phyloP scores from a whole-genome alignment of 2,888 invertebrate species.

The Amiota communis region DNA sequence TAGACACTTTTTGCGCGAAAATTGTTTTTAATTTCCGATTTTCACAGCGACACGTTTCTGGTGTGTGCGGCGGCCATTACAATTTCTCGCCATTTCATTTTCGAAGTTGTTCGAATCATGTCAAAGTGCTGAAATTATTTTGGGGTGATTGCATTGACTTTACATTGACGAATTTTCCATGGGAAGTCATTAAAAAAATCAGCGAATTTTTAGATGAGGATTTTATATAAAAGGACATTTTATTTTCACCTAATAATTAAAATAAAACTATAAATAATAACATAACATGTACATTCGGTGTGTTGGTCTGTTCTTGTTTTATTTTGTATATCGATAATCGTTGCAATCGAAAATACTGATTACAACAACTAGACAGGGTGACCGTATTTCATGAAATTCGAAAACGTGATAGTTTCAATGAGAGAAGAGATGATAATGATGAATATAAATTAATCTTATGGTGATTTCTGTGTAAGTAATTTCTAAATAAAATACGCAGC shows the following conservation, averaged over 20 bases:
- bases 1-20: conserved; percentile 63
- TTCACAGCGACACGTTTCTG: conserved; percentile 73
- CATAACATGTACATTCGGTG: not conserved
- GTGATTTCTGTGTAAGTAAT: too few relatives aligned
- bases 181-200: conserved; percentile 25
- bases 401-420: too few relatives aligned
- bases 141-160: conserved; percentile 50
- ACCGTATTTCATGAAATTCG: too few relatives aligned
- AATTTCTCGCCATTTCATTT: conserved; percentile 57
- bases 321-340: too few relatives aligned
- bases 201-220: conserved; percentile 39
- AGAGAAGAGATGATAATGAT: too few relatives aligned
- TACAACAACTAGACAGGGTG: too few relatives aligned
- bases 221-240: conserved; percentile 3
- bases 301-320: too few relatives aligned
- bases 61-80: conserved; percentile 70
- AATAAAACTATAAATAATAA: conserved; percentile 9
- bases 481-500: too few relatives aligned
- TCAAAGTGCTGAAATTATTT: conserved; percentile 58
- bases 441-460: too few relatives aligned
- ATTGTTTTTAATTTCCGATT: conserved; percentile 68
- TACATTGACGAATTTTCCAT: conserved; percentile 47
- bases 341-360: too few relatives aligned
- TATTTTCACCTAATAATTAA: not conserved
- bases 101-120: conserved; percentile 59